These are phyloP conservation scores for Torymus texanus DNA, from an alignment of 2,888 invertebrate genomes.

Conservation along the genomic window DNA sequence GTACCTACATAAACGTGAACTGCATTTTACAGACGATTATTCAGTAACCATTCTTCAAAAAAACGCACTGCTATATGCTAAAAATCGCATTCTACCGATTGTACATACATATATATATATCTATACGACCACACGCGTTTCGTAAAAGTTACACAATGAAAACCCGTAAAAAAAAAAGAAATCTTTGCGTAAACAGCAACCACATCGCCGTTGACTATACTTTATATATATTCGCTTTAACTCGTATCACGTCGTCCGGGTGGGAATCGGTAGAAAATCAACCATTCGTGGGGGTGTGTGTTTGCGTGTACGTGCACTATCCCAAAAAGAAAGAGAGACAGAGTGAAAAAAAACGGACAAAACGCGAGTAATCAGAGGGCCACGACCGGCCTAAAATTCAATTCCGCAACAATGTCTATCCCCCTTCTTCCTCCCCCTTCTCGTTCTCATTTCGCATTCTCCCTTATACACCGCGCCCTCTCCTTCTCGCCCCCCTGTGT, in stretches of 20 bases:
- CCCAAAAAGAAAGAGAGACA: too few species aligned
- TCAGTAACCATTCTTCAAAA: slow-evolving; percentile 16
- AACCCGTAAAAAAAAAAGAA: background rate
- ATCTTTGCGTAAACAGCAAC: slow-evolving; percentile 13
- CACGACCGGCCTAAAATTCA: slow-evolving; percentile 52
- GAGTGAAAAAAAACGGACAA: background rate
- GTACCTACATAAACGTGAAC: background rate
- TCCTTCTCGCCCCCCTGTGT: background rate
- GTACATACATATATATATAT: background rate
- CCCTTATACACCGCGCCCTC: background rate
- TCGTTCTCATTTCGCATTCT: slow-evolving; percentile 35
- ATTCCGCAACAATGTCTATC: slow-evolving; percentile 48
- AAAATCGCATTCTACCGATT: background rate
- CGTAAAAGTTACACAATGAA: slow-evolving; percentile 8
- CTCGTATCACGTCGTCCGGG: too few species aligned
- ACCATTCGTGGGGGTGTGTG: too few species aligned
- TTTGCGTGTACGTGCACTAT: too few species aligned
- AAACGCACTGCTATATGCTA: background rate
- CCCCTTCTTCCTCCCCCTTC: too few species aligned
- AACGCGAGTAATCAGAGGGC: slow-evolving; percentile 48
- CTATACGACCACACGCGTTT: background rate
- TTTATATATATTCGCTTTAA: too few species aligned
- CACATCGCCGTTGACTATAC: too few species aligned
- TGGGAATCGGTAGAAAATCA: too few species aligned
- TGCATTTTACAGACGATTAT: slow-evolving; percentile 34